Evolutionary conservation across 2,797 vertebrate species (phyloP).

Genomic region (Sebastes glaucus): DNA sequence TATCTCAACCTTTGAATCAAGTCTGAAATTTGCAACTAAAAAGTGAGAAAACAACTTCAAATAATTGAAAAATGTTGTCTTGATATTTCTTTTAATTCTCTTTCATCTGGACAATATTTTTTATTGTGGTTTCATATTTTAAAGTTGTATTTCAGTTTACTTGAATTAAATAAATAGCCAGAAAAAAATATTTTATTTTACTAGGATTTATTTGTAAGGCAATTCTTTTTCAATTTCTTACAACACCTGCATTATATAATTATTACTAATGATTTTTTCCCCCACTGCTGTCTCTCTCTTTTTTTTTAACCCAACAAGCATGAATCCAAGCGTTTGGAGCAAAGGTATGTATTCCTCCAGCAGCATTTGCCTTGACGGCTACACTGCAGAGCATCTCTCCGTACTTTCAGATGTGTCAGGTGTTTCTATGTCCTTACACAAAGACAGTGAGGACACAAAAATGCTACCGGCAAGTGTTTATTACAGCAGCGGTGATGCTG

Average conservation of each 20-base stretch:
- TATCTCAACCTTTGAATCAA: not conserved
- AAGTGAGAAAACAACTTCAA: not conserved
- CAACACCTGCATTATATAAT: not conserved
- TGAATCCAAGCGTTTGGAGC: constrained; percentile 52
- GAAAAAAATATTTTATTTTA: not conserved
- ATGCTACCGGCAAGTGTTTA: constrained; percentile 43
- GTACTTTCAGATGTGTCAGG: constrained; percentile 29
- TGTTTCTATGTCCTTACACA: constrained; percentile 58
- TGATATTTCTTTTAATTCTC: too few species aligned
- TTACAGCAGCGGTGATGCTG: constrained; percentile 53
- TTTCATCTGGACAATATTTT: not conserved
- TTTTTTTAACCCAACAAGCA: constrained; percentile 8
- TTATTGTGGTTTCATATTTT: not conserved
- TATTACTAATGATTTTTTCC: not conserved
- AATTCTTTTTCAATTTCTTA: not conserved
- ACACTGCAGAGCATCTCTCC: constrained; percentile 43
- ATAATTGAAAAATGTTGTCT: not conserved
- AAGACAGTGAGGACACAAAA: constrained; percentile 31
- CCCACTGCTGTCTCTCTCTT: not conserved
- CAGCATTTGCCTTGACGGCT: constrained; percentile 45
- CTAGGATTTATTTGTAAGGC: not conserved
- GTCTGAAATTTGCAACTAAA: not conserved
- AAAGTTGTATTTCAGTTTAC: not conserved
- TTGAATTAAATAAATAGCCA: not conserved
- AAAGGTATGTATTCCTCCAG: constrained; percentile 42